Evolutionary conservation across 2,797 vertebrate species (phyloP).

Genomic region (Enteromius argenteus): DNA sequence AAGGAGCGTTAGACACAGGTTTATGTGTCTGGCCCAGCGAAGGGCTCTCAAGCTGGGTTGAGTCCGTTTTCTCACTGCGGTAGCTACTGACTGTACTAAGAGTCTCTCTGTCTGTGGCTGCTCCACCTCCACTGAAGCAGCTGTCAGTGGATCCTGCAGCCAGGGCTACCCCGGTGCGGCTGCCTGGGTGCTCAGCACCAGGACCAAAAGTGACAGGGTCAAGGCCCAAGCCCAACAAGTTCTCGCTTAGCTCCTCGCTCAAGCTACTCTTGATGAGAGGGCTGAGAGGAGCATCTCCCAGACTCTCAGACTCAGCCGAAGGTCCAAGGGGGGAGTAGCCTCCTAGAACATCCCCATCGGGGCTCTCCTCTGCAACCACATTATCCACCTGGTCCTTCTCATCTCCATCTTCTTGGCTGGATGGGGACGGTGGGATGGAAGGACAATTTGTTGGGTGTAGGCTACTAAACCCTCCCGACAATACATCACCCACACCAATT

Average conservation of each 20-base stretch:
- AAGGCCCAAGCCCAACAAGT: conserved; percentile 85
- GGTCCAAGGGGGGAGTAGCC: conserved; percentile 78
- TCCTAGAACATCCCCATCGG: conserved; percentile 63
- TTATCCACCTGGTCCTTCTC: conserved; percentile 76
- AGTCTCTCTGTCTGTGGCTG: conserved; percentile 86
- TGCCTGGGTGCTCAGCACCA: conserved; percentile 78
- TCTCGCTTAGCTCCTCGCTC: conserved; percentile 88
- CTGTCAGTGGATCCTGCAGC: conserved; percentile 88
- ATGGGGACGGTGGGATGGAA: conserved; percentile 81
- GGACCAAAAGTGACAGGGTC: conserved; percentile 84
- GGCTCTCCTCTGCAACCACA: conserved; percentile 62
- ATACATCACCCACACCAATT: conserved; percentile 70
- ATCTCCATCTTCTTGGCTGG: conserved; percentile 80
- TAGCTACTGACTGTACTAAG: conserved; percentile 89
- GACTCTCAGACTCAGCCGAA: conserved; percentile 81
- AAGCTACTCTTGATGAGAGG: conserved; percentile 89
- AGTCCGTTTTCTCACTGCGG: conserved; percentile 91
- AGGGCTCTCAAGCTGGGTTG: conserved; percentile 90
- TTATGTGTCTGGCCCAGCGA: conserved; percentile 76
- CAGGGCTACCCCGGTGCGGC: conserved; percentile 77
- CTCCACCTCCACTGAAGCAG: conserved; percentile 86
- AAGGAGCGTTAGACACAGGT: conserved; percentile 62
- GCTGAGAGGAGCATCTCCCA: conserved; percentile 87
- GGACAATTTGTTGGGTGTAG: conserved; percentile 71
- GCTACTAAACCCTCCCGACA: conserved; percentile 71